Conservation (phyloP, 1,140 invertebrate genomes). For the Drosophila athabasca region DNA sequence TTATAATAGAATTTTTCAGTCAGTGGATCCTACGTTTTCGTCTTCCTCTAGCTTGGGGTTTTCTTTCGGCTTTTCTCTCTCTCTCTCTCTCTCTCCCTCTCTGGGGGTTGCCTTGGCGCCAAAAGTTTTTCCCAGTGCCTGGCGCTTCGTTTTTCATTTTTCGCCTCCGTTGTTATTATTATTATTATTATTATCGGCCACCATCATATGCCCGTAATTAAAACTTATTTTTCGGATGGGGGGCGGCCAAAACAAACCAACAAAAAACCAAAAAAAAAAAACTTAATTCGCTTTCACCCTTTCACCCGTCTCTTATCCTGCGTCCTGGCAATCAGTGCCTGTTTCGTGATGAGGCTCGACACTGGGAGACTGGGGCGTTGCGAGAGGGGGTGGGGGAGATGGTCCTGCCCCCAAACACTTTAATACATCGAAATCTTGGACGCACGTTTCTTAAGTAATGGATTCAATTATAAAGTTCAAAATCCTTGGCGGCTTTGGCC, state of each 20-base stretch:
- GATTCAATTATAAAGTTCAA: constrained; percentile 82
- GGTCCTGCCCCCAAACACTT: constrained; percentile 57
- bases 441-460: constrained; percentile 79
- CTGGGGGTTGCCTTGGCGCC: constrained; percentile 58
- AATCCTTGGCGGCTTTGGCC: constrained; percentile 69
- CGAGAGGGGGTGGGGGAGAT: neutral
- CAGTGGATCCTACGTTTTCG: constrained; percentile 48
- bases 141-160: constrained; percentile 20
- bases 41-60: too few relatives aligned
- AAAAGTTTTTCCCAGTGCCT: constrained; percentile 60
- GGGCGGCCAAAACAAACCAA: constrained; percentile 72
- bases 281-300: constrained; percentile 61
- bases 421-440: constrained; percentile 78
- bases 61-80: neutral
- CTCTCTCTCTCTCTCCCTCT: too few relatives aligned
- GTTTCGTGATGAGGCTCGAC: neutral
- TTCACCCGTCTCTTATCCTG: neutral
- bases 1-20: constrained; percentile 82
- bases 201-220: constrained; percentile 82
- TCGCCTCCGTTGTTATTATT: constrained; percentile 46
- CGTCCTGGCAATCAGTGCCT: constrained; percentile 46
- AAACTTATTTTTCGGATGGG: constrained; percentile 79
- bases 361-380: too few relatives aligned
- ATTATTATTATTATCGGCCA: constrained; percentile 71
- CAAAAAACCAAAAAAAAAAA: constrained; percentile 46